Evolutionary conservation across 2,888 invertebrate species (phyloP), one percentile per base, ranked within the genome.

Genomic region (Pammene aurita): DNA sequence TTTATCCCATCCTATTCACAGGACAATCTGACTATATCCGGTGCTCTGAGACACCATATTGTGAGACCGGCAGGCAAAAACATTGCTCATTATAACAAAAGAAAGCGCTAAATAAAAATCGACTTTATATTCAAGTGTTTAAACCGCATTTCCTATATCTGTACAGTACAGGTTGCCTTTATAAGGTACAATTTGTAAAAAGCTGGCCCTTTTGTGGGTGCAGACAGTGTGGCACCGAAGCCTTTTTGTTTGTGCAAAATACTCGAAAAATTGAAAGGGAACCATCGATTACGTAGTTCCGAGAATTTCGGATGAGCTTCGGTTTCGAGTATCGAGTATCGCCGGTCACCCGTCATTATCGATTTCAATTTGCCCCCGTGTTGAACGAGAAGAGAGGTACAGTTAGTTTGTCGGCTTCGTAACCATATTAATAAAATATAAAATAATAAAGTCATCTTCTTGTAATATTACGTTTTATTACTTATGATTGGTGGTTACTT

Each of bases 151-250:
- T 86, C 61, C 66, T 72, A 76, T 48, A 75, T 58, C 58, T 57
- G 38, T 52, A 72, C 80, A 80, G 38, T 52, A 72, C 80, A 80
- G 79, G 80, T 84, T 87, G 89, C 88, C 86, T 87, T 87, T 87
- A 82, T 88, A 89, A 87, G 89, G 89, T 86, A 82, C 82, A 82
- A 82, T 85, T 84, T 83, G 75, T 85, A 79, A 88, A 90, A 89
- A 85, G 78, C 72, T 79, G 74, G 84, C 82, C 79, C 87, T 89
- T 87, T 91, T 89, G 89, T 89, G 86, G 85, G 81, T 83, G 83
- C 90, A 92, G 92, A 92, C 91, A 84, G 88, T 87, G 85, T 89
- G 92, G 91, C 90, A 85, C 90, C 90, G 83, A 83, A 84, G 78
- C 82, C 82, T 86, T 87, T 89, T 90, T 90, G 87, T 87, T 84